Evolutionary conservation across 2,888 invertebrate genomes (phyloP).

Genomic region (Prenolepis imparis): DNA sequence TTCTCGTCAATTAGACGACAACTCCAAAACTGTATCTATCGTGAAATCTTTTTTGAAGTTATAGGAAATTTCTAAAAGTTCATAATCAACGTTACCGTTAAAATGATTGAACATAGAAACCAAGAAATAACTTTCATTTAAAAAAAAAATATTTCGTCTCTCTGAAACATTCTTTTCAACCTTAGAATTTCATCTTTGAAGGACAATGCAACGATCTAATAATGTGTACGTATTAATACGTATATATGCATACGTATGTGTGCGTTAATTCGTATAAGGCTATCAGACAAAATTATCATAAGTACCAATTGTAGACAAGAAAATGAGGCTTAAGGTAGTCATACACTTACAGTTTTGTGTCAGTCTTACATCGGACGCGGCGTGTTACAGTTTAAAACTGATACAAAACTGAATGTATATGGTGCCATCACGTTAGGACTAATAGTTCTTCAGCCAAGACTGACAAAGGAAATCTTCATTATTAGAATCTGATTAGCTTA

Average conservation of each 20-base stretch:
- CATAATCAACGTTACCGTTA: not conserved
- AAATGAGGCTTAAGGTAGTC: not conserved
- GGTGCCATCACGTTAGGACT: no score
- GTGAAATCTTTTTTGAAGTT: not conserved
- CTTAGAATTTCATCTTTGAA: conserved; percentile 1
- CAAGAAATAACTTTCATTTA: not conserved
- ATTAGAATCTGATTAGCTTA: not conserved
- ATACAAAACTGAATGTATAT: no score
- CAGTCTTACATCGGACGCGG: no score
- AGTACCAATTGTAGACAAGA: conserved; percentile 26
- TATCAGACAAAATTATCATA: conserved; percentile 18
- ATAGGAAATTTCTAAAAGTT: not conserved
- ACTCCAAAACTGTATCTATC: not conserved
- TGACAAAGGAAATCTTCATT: conserved; percentile 34
- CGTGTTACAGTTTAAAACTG: no score
- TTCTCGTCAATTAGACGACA: not conserved
- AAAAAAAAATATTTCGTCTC: not conserved
- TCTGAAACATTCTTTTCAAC: not conserved
- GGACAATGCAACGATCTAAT: not conserved
- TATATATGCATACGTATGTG: not conserved
- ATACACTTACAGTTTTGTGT: no score
- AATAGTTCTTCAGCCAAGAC: no score
- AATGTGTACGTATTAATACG: not conserved
- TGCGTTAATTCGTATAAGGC: conserved; percentile 5
- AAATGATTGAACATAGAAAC: not conserved